Base-by-base conservation (phyloP, 2,113 vertebrate genomes). In the Cebus imitator region DNA sequence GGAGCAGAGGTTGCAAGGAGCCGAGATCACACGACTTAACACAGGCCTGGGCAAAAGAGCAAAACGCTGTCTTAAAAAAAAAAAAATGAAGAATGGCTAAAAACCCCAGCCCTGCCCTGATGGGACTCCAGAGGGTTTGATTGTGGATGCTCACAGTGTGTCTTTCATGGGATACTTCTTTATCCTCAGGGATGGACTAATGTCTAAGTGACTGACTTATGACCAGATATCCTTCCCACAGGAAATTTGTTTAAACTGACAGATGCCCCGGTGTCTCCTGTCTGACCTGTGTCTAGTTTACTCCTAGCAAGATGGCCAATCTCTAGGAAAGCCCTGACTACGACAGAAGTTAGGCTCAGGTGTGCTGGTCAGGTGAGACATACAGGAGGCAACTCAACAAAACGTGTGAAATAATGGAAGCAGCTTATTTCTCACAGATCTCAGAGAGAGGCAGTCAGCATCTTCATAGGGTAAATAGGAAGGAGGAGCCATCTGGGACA, bases 91-190 rank as follows among this genome's bases (percentile, higher is more conserved):
- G 17, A 50, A n/a, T 25, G 66, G 9, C 8, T 58, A 68, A 10
- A 75, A 37, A n/a, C 6, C 37, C n/a, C n/a, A 55, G 30, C 8
- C 2, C 16, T 23, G 1, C 27, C 37, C 8, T 52, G 9, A 61
- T 10, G 35, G 27, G 12, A 32, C 10, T 48, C 40, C 8, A 57
- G 32, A 30, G 50, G 6, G 52, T 70, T 58, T 37, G 17, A 32
- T 18, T 3, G 23, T 6, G 4, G 27, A 40, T 8, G 9, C 12
- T 40, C 35, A 12, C 0, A 3, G 13, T 11, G 2, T 57, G 2
- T 7, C 13, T 58, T 27, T 78, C 45, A 78, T 3, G 6, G 48
- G 14, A 21, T 50, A 48, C 13, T 58, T 84, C 14, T 73, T 92
- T 30, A 30, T 61, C 68, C 10, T 92, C 16, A 30, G 75, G 40